Evolutionary conservation across 2,797 vertebrate genomes (phyloP).

Genomic region (Apogon hyalosoma): DNA sequence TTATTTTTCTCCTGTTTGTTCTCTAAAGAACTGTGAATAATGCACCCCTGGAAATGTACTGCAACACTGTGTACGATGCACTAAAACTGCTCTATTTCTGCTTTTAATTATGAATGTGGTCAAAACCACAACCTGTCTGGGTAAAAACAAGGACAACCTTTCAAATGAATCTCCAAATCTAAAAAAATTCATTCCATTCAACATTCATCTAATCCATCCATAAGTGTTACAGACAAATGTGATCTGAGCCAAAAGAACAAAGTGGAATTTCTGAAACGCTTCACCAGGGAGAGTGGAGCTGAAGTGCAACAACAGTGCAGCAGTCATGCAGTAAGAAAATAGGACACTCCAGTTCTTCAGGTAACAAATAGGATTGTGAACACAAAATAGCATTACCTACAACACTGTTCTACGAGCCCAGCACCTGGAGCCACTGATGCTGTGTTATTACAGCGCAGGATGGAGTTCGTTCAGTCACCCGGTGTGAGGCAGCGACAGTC

Average conservation of each 20-base stretch:
- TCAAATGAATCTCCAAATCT: no score
- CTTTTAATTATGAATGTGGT: no score
- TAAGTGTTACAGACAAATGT: no score
- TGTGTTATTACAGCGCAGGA: constrained; percentile 70
- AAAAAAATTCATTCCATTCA: no score
- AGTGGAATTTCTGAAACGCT: constrained; percentile 13
- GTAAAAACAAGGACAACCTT: no score
- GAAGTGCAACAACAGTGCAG: constrained; percentile 20
- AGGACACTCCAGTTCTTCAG: constrained; percentile 34
- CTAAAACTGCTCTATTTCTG: no score
- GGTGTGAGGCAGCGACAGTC: constrained; percentile 67
- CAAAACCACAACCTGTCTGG: no score
- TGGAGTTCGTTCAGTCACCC: constrained; percentile 71
- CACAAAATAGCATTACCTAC: constrained; percentile 59
- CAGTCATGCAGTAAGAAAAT: constrained; percentile 21
- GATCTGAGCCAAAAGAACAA: not conserved
- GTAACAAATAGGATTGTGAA: constrained; percentile 51
- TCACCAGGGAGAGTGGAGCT: constrained; percentile 2
- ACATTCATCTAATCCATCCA: no score
- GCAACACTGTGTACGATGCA: no score
- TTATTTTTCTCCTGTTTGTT: no score
- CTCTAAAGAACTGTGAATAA: no score
- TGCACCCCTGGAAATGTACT: no score
- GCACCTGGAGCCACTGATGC: constrained; percentile 49
- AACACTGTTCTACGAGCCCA: constrained; percentile 47